Evolutionary conservation across 2,797 vertebrate genomes (phyloP).

Genomic region (Garrulus glandarius): DNA sequence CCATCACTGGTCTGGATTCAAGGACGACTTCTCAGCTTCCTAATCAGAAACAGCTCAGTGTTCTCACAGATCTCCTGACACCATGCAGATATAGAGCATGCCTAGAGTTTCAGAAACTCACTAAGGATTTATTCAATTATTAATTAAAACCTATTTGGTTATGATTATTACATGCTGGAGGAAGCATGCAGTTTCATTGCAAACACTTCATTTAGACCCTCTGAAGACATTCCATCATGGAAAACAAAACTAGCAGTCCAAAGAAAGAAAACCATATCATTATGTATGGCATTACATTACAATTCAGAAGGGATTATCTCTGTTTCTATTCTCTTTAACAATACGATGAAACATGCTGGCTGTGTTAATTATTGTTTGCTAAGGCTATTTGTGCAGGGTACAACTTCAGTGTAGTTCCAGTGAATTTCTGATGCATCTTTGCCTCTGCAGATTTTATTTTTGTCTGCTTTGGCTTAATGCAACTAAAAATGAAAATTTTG

Average conservation of each 20-base stretch:
- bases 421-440: not conserved
- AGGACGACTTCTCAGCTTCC: not conserved
- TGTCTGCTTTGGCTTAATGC: not conserved
- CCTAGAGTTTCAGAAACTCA: not conserved
- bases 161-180: not conserved
- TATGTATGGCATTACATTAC: not conserved
- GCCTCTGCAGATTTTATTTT: not conserved
- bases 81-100: not conserved
- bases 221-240: not conserved
- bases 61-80: not conserved
- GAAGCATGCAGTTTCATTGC: not conserved
- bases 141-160: conserved; percentile 35
- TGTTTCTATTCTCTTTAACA: not conserved
- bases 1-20: not conserved
- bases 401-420: not conserved
- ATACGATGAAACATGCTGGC: not conserved
- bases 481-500: not conserved
- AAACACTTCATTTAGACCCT: not conserved
- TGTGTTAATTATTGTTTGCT: not conserved
- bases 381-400: not conserved
- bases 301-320: not conserved
- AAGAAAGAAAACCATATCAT: not conserved
- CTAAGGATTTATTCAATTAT: conserved; percentile 3
- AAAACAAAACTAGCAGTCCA: not conserved
- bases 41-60: not conserved